phyloP scores from a whole-genome alignment of 2,888 invertebrate genomes.

The Cacoxenus indagator region DNA sequence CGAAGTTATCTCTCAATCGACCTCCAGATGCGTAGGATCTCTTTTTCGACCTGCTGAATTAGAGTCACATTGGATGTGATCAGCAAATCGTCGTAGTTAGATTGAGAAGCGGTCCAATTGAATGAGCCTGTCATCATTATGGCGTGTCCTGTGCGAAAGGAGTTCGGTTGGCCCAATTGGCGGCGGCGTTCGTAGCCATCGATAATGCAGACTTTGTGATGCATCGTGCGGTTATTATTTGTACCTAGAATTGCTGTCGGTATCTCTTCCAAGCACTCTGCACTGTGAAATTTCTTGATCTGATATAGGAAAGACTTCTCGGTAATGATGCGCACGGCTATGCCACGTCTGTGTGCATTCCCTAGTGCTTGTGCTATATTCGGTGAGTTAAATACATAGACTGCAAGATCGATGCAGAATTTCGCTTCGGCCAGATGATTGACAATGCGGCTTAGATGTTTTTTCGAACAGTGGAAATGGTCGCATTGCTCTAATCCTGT shows the following conservation, averaged over 20 bases:
- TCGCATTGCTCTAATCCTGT: not conserved
- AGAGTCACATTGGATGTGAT: conserved; percentile 24
- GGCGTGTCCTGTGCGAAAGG: not conserved
- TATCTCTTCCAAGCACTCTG: not conserved
- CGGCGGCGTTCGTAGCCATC: conserved; percentile 26
- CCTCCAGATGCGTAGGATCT: conserved; percentile 28
- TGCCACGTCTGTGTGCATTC: conserved; percentile 22
- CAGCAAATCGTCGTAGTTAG: conserved; percentile 28
- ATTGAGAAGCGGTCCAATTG: conserved; percentile 24
- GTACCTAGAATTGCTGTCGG: not conserved
- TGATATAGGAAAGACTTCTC: conserved; percentile 6
- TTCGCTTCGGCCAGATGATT: conserved; percentile 7
- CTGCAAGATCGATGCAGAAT: conserved; percentile 28
- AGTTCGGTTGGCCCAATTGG: not conserved
- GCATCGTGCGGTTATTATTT: conserved; percentile 19
- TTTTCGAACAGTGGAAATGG: not conserved
- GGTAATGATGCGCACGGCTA: conserved; percentile 27
- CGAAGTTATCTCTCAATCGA: too few species aligned
- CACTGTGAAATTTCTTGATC: not conserved
- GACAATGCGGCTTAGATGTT: conserved; percentile 6
- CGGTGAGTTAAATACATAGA: conserved; percentile 24
- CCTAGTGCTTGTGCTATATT: conserved; percentile 8
- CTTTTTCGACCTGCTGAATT: conserved; percentile 20
- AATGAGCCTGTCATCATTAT: conserved; percentile 25
- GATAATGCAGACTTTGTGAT: conserved; percentile 34